A percentile compares a stretch with the other conserved stretches of the same genome.
These are phyloP conservation scores for Danio aesculapii DNA, from an alignment of 2,797 vertebrate genomes.

Conservation along the genomic window DNA sequence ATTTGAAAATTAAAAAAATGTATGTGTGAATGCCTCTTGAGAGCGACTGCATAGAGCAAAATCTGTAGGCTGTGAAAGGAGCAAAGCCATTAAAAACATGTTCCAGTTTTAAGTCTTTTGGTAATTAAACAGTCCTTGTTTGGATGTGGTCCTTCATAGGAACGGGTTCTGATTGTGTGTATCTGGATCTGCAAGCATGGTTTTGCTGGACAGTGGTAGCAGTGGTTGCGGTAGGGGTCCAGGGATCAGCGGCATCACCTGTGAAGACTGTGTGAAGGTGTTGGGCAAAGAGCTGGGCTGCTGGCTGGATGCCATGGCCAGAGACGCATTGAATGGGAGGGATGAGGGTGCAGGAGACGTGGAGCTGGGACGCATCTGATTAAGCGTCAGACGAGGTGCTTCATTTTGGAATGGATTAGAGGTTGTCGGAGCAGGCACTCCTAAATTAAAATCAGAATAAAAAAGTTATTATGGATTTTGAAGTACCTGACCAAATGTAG, in stretches of 20 bases:
- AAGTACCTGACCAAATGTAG: neutral
- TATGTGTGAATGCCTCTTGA: slow-evolving; percentile 30
- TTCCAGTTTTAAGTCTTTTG: slow-evolving; percentile 64
- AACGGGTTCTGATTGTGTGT: slow-evolving; percentile 80
- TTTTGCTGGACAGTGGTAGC: slow-evolving; percentile 78
- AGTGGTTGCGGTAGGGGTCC: slow-evolving; percentile 83
- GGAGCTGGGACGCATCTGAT: slow-evolving; percentile 86
- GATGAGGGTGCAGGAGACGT: slow-evolving; percentile 66
- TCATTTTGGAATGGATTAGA: slow-evolving; percentile 91
- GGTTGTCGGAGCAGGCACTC: slow-evolving; percentile 81
- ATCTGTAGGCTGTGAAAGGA: slow-evolving; percentile 43
- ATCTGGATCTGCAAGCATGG: slow-evolving; percentile 65
- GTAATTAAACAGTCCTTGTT: slow-evolving; percentile 59
- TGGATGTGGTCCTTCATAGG: slow-evolving; percentile 72
- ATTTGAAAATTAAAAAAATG: neutral
- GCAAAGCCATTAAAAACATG: slow-evolving; percentile 67
- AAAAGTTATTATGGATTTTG: neutral
- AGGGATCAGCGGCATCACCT: slow-evolving; percentile 76
- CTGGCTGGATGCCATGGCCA: slow-evolving; percentile 83
- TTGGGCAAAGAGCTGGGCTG: slow-evolving; percentile 84
- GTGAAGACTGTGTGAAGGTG: slow-evolving; percentile 80
- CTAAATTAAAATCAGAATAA: slow-evolving; percentile 65
- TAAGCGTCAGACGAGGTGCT: slow-evolving; percentile 85
- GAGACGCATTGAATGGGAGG: slow-evolving; percentile 82
- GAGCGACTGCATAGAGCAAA: slow-evolving; percentile 50